These are phyloP conservation scores for Agriopis marginaria DNA, from an alignment of 2,888 invertebrate species.

Conservation along the genomic window DNA sequence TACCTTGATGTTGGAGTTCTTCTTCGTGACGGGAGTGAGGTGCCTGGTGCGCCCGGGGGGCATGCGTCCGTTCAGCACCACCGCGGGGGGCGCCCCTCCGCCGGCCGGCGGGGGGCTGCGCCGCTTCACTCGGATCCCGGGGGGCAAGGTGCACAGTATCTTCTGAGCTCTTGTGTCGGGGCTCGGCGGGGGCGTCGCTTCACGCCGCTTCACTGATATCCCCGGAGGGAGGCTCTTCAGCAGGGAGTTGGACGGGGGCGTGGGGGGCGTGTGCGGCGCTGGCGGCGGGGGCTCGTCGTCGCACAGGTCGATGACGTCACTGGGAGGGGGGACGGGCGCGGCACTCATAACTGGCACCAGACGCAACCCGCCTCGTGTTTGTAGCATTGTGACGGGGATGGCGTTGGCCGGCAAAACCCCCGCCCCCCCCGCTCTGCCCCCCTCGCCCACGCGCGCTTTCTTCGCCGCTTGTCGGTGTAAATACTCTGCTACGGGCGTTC, in stretches of 20 bases:
- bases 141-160: conserved; percentile 1
- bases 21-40: neutral
- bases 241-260: neutral
- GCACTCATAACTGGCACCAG: neutral
- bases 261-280: neutral
- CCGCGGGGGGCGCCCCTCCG: neutral
- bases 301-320: conserved; percentile 1
- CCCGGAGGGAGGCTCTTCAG: neutral
- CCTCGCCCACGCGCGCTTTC: neutral
- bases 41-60: neutral
- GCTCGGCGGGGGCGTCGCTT: neutral
- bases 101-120: neutral
- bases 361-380: neutral
- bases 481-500: neutral
- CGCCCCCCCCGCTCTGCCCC: too few species aligned
- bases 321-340: neutral
- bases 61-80: neutral
- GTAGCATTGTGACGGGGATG: neutral
- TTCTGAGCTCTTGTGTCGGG: neutral
- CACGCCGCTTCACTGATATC: neutral
- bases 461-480: neutral
- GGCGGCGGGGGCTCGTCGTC: neutral
- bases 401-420: neutral
- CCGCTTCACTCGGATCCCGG: neutral
- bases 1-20: neutral